Evolutionary conservation across 2,797 vertebrate genomes (phyloP).

Genomic region (Arnoldichthys spilopterus): DNA sequence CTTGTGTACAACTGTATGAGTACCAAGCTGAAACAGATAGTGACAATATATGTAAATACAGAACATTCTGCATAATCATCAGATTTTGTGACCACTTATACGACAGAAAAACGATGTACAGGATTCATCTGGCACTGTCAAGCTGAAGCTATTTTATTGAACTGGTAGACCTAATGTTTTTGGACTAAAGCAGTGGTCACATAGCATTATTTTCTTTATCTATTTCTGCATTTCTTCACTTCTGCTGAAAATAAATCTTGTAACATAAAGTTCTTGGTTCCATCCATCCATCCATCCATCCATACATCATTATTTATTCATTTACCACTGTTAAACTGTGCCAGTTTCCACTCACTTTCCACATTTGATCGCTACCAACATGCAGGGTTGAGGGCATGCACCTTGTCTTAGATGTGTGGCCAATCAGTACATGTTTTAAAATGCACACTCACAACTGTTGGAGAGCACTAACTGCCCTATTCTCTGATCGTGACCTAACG

Average conservation of each 20-base stretch:
- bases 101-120: too few relatives aligned
- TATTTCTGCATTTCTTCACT: not conserved
- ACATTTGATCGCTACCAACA: not conserved
- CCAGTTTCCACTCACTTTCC: not conserved
- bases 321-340: not conserved
- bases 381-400: not conserved
- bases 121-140: not conserved
- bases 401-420: not conserved
- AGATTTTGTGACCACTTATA: not conserved
- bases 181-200: too few relatives aligned
- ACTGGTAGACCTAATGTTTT: not conserved
- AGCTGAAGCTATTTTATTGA: not conserved
- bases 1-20: too few relatives aligned
- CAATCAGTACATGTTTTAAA: not conserved
- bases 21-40: not conserved
- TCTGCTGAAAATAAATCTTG: not conserved
- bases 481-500: not conserved
- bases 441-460: not conserved
- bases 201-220: not conserved
- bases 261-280: not conserved
- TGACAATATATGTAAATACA: not conserved
- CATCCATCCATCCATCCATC: too few relatives aligned
- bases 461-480: not conserved
- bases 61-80: not conserved
- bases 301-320: too few relatives aligned